Conservation (phyloP, 2,113 vertebrate species). For the Nothocercus nigrocapillus region DNA sequence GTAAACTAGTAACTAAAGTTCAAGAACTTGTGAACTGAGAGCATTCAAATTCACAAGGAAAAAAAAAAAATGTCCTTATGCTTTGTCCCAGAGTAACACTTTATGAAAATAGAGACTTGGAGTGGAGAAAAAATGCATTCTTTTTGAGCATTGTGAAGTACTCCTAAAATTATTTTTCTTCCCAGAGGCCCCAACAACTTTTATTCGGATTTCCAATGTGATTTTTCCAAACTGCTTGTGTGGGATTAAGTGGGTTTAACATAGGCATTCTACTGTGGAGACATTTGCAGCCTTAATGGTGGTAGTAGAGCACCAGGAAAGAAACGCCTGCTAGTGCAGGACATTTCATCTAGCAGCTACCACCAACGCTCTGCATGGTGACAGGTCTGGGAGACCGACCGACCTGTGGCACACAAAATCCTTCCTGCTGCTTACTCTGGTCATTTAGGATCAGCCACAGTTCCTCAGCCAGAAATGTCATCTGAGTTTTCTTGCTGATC, state of each 20-base stretch:
- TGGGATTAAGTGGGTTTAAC: not conserved
- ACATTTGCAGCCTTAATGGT: not conserved
- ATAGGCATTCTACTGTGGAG: not conserved
- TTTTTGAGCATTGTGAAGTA: not conserved
- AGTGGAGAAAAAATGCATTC: not conserved
- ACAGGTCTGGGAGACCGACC: not conserved
- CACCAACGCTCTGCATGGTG: not conserved
- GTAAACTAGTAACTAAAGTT: not conserved
- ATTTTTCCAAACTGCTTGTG: not conserved
- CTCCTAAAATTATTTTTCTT: not conserved
- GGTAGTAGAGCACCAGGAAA: not conserved
- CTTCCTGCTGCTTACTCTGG: not conserved
- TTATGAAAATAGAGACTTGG: not conserved
- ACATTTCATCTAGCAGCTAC: not conserved
- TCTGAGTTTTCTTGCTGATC: not conserved
- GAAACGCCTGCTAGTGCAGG: not conserved
- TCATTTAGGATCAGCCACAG: not conserved
- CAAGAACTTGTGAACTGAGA: slow-evolving; percentile 4
- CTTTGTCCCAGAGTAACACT: not conserved
- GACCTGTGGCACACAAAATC: not conserved
- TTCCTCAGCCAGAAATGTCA: not conserved
- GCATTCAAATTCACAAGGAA: not conserved
- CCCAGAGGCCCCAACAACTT: not conserved
- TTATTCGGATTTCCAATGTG: not conserved
- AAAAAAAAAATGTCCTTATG: not conserved